phyloP scores from a whole-genome alignment of 2,113 vertebrate species.

The Symphodus melops region DNA sequence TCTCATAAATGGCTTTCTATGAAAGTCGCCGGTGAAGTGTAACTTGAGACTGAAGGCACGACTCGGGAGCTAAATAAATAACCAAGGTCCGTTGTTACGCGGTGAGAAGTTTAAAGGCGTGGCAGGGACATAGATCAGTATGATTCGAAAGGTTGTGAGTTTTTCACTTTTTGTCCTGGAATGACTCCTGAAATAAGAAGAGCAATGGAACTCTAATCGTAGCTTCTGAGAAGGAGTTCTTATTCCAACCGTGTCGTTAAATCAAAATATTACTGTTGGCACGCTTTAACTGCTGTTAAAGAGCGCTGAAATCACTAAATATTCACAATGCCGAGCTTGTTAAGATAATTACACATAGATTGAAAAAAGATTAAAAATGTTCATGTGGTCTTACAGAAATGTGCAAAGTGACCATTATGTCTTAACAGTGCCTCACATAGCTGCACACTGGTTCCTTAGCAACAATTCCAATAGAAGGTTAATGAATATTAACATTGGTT shows the following conservation, averaged over 20 bases:
- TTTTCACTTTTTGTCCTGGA: neutral
- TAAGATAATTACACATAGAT: neutral
- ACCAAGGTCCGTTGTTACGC: neutral
- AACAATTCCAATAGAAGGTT: too few relatives aligned
- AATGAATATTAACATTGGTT: too few relatives aligned
- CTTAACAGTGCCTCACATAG: too few relatives aligned
- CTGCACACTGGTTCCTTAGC: too few relatives aligned
- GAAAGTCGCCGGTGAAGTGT: slow-evolving; percentile 15
- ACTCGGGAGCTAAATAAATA: slow-evolving; percentile 19
- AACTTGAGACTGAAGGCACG: neutral
- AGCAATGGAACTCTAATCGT: neutral
- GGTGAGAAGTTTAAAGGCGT: neutral
- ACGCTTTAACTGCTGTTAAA: neutral
- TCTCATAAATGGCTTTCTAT: slow-evolving; percentile 38
- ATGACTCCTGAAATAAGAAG: neutral
- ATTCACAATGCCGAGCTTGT: neutral
- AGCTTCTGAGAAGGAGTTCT: neutral
- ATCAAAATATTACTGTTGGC: neutral
- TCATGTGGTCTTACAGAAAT: too few relatives aligned
- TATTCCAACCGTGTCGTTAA: slow-evolving; percentile 9
- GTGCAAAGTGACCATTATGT: too few relatives aligned
- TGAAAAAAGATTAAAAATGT: neutral
- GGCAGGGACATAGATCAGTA: neutral
- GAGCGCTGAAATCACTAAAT: neutral
- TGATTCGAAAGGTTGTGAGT: neutral